Evolutionary conservation across 2,888 invertebrate genomes (phyloP).

Genomic region (Nineta flava): DNA sequence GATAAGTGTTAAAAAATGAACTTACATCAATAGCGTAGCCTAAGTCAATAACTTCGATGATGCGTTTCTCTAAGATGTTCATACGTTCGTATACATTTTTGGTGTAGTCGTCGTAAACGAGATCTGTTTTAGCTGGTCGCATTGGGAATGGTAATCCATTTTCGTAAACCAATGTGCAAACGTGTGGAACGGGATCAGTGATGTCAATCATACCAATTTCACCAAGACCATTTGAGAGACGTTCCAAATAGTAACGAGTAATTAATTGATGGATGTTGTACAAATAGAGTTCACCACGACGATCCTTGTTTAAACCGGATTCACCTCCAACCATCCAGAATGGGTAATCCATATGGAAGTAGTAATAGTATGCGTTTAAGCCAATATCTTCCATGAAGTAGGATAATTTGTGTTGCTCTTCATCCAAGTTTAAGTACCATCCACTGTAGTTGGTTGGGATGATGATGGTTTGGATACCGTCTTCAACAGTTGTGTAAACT

Average conservation of each 20-base stretch:
- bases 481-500: too few species aligned
- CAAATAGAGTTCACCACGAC: constrained; percentile 48
- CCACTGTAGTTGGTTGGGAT: constrained; percentile 47
- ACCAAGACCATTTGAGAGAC: constrained; percentile 51
- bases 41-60: constrained; percentile 38
- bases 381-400: constrained; percentile 62
- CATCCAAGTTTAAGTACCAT: constrained; percentile 32
- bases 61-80: constrained; percentile 33
- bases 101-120: constrained; percentile 28
- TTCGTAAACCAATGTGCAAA: constrained; percentile 42
- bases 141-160: constrained; percentile 49
- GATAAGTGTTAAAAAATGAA: too few species aligned
- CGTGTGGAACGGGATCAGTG: constrained; percentile 17
- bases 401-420: constrained; percentile 35
- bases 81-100: constrained; percentile 20
- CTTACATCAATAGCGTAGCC: constrained; percentile 29
- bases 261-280: constrained; percentile 49
- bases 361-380: constrained; percentile 48
- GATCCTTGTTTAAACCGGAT: constrained; percentile 34
- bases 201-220: constrained; percentile 42
- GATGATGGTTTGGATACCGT: constrained; percentile 26
- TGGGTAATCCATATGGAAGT: constrained; percentile 42
- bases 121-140: constrained; percentile 38
- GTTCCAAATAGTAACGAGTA: constrained; percentile 58
- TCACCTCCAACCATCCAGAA: constrained; percentile 42